phyloP scores from a whole-genome alignment of 1,140 invertebrate genomes.

The Scaptomyza montana region DNA sequence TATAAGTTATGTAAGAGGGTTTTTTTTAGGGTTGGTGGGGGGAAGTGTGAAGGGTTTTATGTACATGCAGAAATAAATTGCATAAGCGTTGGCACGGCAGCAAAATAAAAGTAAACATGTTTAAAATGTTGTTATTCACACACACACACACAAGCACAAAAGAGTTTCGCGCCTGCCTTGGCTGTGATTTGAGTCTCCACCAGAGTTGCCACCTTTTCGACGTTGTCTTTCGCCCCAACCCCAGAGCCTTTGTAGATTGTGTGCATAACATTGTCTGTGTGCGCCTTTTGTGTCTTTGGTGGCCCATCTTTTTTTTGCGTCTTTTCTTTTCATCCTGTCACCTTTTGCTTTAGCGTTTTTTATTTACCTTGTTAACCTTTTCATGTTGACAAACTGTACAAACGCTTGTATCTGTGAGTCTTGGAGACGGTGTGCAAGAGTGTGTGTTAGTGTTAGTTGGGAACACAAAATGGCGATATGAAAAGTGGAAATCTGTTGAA shows the following conservation, averaged over 20 bases:
- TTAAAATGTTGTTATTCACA: constrained; percentile 81
- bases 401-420: constrained; percentile 10
- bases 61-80: constrained; percentile 75
- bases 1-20: neutral
- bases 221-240: constrained; percentile 26
- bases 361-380: constrained; percentile 80
- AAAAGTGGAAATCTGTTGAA: constrained; percentile 70
- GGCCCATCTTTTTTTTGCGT: constrained; percentile 30
- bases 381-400: constrained; percentile 70
- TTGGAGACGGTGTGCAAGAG: constrained; percentile 3
- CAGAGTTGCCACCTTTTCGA: constrained; percentile 8
- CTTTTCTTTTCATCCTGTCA: constrained; percentile 50
- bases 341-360: constrained; percentile 55
- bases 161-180: constrained; percentile 5
- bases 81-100: constrained; percentile 62
- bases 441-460: constrained; percentile 12
- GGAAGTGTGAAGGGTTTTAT: constrained; percentile 7
- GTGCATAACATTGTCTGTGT: constrained; percentile 68
- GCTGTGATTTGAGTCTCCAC: constrained; percentile 25
- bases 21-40: neutral
- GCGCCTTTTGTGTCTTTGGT: constrained; percentile 24
- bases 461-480: constrained; percentile 39
- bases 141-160: constrained; percentile 37
- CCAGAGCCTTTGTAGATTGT: constrained; percentile 16
- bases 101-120: constrained; percentile 75